Percentiles rank a stretch among this genome's conserved stretches.
phyloP scores from a whole-genome alignment of 2,888 invertebrate species.

The Smittia aterrima region DNA sequence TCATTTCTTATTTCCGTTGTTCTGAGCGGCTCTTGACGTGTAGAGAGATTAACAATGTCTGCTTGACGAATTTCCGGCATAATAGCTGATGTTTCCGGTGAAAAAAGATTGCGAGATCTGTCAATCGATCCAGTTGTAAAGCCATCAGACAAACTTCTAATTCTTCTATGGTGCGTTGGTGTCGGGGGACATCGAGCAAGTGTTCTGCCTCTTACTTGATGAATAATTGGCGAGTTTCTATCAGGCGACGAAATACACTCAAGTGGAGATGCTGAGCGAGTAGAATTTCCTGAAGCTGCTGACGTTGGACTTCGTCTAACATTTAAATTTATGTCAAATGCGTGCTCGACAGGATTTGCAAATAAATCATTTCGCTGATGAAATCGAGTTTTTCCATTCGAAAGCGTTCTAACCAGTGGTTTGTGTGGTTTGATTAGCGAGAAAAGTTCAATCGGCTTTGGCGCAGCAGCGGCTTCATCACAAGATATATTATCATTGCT shows the following conservation, averaged over 20 bases:
- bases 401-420: constrained; percentile 66
- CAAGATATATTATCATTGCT: not conserved
- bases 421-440: constrained; percentile 62
- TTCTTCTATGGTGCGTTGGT: constrained; percentile 77
- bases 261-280: constrained; percentile 53
- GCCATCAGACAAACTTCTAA: constrained; percentile 56
- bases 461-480: not conserved
- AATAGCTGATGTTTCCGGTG: constrained; percentile 56
- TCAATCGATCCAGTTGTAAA: constrained; percentile 19
- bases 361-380: constrained; percentile 50
- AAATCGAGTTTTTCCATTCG: constrained; percentile 57
- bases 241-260: constrained; percentile 47
- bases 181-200: constrained; percentile 64
- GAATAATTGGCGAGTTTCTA: constrained; percentile 41
- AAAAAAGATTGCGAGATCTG: constrained; percentile 54
- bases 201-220: constrained; percentile 43
- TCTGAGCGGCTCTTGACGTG: constrained; percentile 41
- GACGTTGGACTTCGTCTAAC: constrained; percentile 52
- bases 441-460: constrained; percentile 47
- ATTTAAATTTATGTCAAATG: constrained; percentile 36
- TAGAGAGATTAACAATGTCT: constrained; percentile 51
- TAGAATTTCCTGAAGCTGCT: constrained; percentile 53
- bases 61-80: constrained; percentile 52
- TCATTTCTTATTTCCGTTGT: constrained; percentile 43
- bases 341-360: constrained; percentile 52